These are phyloP conservation scores for Pomacea canaliculata DNA, from an alignment of 2,888 invertebrate species.

Conservation along the genomic window DNA sequence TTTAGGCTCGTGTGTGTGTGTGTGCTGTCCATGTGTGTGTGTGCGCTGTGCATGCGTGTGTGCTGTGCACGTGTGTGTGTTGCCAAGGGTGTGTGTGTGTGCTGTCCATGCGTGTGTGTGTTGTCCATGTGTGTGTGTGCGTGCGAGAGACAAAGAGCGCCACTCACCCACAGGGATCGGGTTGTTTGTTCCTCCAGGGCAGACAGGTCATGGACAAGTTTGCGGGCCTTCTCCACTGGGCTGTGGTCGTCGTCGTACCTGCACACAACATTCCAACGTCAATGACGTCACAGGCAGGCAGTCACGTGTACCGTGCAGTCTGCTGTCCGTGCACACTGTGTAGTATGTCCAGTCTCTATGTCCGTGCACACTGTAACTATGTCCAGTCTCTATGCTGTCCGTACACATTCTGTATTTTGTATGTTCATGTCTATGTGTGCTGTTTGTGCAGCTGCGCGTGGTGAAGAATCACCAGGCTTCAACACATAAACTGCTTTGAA, in stretches of 20 bases:
- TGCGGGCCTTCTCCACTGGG: conserved; percentile 44
- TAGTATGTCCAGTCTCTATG: no score
- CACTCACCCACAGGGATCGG: conserved; percentile 45
- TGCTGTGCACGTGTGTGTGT: neutral
- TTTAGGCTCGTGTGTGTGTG: no score
- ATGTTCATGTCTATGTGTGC: no score
- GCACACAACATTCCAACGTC: neutral
- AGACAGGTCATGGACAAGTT: conserved; percentile 47
- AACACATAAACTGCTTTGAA: no score
- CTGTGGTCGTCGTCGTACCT: conserved; percentile 24
- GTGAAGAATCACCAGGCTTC: no score
- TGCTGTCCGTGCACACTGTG: no score
- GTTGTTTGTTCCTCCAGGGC: conserved; percentile 49
- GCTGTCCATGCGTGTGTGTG: no score
- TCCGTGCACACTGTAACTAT: no score
- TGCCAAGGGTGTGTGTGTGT: neutral
- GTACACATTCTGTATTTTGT: no score
- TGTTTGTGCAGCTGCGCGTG: no score
- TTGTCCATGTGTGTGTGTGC: neutral
- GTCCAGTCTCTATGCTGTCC: no score
- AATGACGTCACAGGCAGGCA: neutral
- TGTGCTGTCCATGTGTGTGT: neutral
- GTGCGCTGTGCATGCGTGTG: neutral
- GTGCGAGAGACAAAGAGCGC: no score
- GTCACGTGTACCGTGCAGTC: neutral